Evolutionary conservation across 2,888 invertebrate species (phyloP).

Genomic region (Nesidiocoris tenuis): DNA sequence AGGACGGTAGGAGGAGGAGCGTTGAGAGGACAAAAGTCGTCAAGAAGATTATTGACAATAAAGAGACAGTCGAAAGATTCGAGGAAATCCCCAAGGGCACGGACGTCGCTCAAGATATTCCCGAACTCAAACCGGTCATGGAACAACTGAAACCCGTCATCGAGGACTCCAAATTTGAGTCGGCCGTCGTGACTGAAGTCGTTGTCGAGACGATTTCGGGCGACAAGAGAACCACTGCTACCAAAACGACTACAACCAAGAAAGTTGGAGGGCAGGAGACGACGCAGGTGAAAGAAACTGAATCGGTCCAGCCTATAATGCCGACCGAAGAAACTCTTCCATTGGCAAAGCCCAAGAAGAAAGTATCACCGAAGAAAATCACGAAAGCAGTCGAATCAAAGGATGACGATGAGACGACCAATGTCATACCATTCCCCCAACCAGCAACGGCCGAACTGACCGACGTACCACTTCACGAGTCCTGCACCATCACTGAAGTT

Average conservation of each 20-base stretch:
- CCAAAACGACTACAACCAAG: conserved; percentile 16
- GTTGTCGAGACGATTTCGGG: conserved; percentile 16
- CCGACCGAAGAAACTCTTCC: background rate
- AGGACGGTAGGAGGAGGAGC: conserved; percentile 50
- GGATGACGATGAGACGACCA: background rate
- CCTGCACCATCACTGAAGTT: conserved; percentile 52
- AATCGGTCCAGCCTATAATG: background rate
- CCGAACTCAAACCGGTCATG: conserved; percentile 1
- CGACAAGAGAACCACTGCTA: conserved; percentile 6
- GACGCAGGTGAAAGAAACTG: conserved; percentile 10
- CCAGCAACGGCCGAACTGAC: background rate
- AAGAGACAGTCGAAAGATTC: conserved; percentile 29
- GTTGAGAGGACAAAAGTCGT: conserved; percentile 55
- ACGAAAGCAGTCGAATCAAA: background rate
- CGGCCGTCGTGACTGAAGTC: conserved; percentile 25
- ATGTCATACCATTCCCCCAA: background rate
- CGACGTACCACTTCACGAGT: conserved; percentile 55
- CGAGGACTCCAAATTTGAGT: conserved; percentile 4
- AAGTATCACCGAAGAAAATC: too few species aligned
- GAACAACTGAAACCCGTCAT: conserved; percentile 18
- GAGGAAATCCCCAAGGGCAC: conserved; percentile 51
- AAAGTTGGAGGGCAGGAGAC: background rate
- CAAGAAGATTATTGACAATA: conserved; percentile 51
- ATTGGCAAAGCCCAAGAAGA: background rate
- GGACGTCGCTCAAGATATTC: background rate